These are phyloP conservation scores for Meles meles DNA, from an alignment of 2,113 vertebrate genomes.

Conservation along the genomic window DNA sequence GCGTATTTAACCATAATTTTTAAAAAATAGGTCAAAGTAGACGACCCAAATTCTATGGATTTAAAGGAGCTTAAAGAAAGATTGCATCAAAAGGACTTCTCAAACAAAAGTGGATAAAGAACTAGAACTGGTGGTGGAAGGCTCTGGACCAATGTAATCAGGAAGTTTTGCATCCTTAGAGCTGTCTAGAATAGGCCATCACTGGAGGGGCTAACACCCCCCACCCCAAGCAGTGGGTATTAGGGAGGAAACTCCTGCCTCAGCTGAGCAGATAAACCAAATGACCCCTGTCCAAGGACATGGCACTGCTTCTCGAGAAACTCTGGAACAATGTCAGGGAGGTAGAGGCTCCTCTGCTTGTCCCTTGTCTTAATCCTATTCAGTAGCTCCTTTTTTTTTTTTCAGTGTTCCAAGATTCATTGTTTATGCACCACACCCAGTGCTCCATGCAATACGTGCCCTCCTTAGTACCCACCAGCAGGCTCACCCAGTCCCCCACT, in stretches of 20 bases:
- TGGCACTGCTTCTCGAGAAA: neutral
- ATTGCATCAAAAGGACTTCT: neutral
- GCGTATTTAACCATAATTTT: neutral
- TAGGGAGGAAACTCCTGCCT: neutral
- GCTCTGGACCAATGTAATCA: neutral
- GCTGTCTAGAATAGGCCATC: neutral
- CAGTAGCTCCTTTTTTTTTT: neutral
- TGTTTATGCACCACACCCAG: no score
- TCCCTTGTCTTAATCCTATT: neutral
- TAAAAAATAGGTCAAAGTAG: neutral
- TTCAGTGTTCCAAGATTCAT: no score
- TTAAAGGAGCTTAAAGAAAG: neutral
- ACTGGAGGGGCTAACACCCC: neutral
- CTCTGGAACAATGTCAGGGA: neutral
- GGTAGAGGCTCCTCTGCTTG: neutral
- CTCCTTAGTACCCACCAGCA: no score
- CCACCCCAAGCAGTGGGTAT: neutral
- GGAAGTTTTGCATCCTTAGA: neutral
- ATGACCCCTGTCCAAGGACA: neutral
- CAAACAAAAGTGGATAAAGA: neutral
- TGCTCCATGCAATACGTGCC: no score
- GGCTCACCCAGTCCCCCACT: no score
- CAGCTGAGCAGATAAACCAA: neutral
- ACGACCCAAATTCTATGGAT: neutral
- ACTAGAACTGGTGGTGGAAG: neutral